These are phyloP conservation scores for Drosophila setosimentum DNA, from an alignment of 2,888 invertebrate species.

Conservation along the genomic window DNA sequence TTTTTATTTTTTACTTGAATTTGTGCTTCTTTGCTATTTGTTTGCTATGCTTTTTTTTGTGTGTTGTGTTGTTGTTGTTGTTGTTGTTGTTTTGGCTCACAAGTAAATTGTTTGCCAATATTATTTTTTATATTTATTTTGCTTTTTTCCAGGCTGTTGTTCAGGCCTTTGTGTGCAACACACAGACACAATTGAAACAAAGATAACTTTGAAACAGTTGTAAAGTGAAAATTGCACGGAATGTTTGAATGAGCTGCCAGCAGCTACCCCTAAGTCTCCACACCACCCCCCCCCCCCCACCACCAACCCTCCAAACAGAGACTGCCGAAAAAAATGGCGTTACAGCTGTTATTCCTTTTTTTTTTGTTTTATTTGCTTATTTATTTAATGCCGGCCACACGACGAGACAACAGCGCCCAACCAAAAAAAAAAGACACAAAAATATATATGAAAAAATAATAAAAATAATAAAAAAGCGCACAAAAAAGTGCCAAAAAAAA, in stretches of 20 bases:
- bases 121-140: constrained; percentile 56
- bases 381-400: constrained; percentile 75
- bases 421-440: constrained; percentile 24
- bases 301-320: constrained; percentile 26
- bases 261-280: constrained; percentile 4
- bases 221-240: constrained; percentile 81
- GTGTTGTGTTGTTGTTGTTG: neutral
- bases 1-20: constrained; percentile 32
- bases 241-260: constrained; percentile 41
- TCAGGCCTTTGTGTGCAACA: constrained; percentile 35
- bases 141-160: constrained; percentile 11
- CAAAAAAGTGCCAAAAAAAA: constrained; percentile 48
- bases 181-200: constrained; percentile 69
- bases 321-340: constrained; percentile 55
- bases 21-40: neutral
- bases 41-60: neutral
- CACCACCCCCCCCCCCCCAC: neutral
- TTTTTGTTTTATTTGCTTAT: constrained; percentile 66
- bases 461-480: constrained; percentile 16
- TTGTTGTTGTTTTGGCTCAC: constrained; percentile 53
- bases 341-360: constrained; percentile 39
- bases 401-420: constrained; percentile 59
- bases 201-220: constrained; percentile 82
- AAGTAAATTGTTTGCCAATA: constrained; percentile 83
- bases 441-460: neutral